A percentile compares a stretch with the other conserved stretches of the same genome.
Evolutionary conservation across 2,797 vertebrate genomes (phyloP).

Genomic region (Periophthalmus magnuspinnatus): DNA sequence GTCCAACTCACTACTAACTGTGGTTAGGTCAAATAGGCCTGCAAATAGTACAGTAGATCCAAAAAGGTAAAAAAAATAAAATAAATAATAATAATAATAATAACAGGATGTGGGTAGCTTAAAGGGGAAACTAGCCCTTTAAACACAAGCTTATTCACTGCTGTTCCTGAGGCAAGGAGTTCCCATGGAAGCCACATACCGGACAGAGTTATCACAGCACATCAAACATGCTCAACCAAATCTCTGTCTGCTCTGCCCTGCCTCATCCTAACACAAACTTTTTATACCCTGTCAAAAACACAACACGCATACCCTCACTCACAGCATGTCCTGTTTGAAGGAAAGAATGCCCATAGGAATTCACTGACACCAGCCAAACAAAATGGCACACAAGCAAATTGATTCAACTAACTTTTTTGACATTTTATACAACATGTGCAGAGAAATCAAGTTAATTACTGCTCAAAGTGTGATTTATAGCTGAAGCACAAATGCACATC

Average conservation of each 20-base stretch:
- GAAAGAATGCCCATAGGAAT: conserved; percentile 66
- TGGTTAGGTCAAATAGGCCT: neutral
- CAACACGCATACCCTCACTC: conserved; percentile 42
- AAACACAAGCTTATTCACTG: conserved; percentile 67
- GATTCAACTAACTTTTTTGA: conserved; percentile 17
- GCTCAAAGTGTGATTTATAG: neutral
- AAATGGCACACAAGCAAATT: conserved; percentile 35
- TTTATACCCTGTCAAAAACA: conserved; percentile 41
- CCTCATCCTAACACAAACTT: conserved; percentile 42
- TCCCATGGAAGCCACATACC: conserved; percentile 78
- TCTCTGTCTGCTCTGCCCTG: conserved; percentile 55
- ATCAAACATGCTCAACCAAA: conserved; percentile 68
- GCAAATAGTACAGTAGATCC: conserved; percentile 26
- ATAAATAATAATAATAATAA: conserved; percentile 56
- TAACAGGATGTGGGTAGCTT: conserved; percentile 52
- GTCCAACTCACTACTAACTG: neutral
- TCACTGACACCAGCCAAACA: conserved; percentile 66
- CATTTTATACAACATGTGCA: conserved; percentile 23
- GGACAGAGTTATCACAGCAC: conserved; percentile 76
- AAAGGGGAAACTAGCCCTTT: conserved; percentile 55
- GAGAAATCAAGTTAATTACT: conserved; percentile 18
- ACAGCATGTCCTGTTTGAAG: conserved; percentile 51
- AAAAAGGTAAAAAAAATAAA: conserved; percentile 51
- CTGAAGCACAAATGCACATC: conserved; percentile 40
- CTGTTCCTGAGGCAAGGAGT: conserved; percentile 76